Evolutionary conservation across 2,113 vertebrate species (phyloP), one percentile per base, ranked within the genome.

Genomic region (Chloropsis cyanopogon): DNA sequence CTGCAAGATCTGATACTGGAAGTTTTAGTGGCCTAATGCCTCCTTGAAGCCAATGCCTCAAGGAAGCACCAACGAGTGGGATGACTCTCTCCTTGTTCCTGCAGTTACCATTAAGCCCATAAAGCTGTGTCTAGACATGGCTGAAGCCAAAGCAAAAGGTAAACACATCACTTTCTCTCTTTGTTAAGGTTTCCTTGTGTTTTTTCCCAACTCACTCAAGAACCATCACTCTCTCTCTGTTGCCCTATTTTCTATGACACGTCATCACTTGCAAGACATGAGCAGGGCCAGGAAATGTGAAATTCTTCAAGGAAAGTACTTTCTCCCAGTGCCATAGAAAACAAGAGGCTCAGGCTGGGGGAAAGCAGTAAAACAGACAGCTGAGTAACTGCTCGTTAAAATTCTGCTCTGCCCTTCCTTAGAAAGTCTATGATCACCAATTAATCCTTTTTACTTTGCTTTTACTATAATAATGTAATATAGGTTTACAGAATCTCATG

Each of bases 171-270:
- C 29, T 91, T 87, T 73, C 71, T 86, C 46, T 56, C 87, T 88
- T 86, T 95, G 88, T 94, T 93, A 90, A 94, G 68, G 37, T 92
- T 91, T 92, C 53, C 82, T 89, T 92, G 53, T 80, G 37, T 86
- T 96, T 96, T 90, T 95, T 80, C 84, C 65, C 80, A 88, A 29
- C 86, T 88, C 88, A 47, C 57, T 92, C 70, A 82, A 82, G 94
- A 95, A 39, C 79, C 60, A 82, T 86, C 88, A 72, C 63, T 94
- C 82, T 85, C 33, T 52, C 88, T 91, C 73, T 85, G 61, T 77
- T 96, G 90, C 69, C 84, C 54, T 91, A 14, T 96, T 96, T 97
- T 96, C 91, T 91, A 75, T 93, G 93, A 92, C 94, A 95, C 29
- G 52, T 96, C 91, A 95, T 95, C 95, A 88, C 89, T 92, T 96